Percentiles rank a stretch among this genome's conserved stretches.
phyloP scores from a whole-genome alignment of 2,888 invertebrate species.

The Drosophila gaucha region DNA sequence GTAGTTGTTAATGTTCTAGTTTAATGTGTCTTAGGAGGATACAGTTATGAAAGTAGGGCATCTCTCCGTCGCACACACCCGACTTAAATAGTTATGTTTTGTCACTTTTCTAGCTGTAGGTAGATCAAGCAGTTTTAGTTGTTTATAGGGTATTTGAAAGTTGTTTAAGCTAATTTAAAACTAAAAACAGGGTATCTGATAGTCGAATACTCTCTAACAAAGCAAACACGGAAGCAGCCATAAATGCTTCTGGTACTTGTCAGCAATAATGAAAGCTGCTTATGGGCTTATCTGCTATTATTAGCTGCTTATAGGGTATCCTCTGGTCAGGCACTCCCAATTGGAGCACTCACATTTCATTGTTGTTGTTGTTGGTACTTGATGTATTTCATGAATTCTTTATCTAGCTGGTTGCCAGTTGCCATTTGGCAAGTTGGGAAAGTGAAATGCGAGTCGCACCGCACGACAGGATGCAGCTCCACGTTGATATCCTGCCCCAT shows the following conservation, averaged over 20 bases:
- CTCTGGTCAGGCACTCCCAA: not conserved
- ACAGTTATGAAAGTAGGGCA: not conserved
- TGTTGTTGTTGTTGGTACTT: conserved; percentile 29
- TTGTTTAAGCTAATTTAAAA: not conserved
- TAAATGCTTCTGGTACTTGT: not conserved
- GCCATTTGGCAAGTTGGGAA: conserved; percentile 61
- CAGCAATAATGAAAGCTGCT: not conserved
- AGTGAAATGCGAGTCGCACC: conserved; percentile 64
- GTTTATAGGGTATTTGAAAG: not conserved
- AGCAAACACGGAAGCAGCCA: not conserved
- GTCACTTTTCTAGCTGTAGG: accelerated
- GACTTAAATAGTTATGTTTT: accelerated
- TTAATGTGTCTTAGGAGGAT: not conserved
- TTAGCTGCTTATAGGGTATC: not conserved
- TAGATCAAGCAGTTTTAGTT: not conserved
- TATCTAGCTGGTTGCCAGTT: conserved; percentile 54
- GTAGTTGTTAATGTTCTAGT: too few species aligned
- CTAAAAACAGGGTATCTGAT: not conserved
- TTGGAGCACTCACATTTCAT: too few species aligned
- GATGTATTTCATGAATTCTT: conserved; percentile 73
- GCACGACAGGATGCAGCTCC: conserved; percentile 19
- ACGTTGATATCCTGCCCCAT: too few species aligned
- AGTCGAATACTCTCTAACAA: not conserved
- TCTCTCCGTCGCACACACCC: not conserved
- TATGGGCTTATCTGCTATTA: not conserved